Evolutionary conservation across 2,113 vertebrate species (phyloP).

Genomic region (Coryphaenoides rupestris): DNA sequence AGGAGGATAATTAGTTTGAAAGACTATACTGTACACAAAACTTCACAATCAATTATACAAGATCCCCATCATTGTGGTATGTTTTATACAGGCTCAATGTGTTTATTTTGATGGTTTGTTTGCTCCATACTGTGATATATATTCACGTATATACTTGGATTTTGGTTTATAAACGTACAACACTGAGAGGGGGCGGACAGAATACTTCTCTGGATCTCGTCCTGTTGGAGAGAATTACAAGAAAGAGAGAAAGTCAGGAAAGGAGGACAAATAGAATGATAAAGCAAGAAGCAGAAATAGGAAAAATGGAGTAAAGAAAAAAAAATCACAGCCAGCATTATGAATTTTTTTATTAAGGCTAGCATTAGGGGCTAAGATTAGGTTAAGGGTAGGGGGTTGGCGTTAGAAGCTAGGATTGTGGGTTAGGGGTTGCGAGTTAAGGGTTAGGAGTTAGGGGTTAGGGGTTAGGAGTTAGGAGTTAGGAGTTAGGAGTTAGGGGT

Average conservation of each 20-base stretch:
- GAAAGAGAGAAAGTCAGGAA: background rate
- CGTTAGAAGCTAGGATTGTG: too few relatives aligned
- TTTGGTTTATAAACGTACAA: conserved; percentile 81
- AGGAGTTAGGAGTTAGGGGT: too few relatives aligned
- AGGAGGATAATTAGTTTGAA: background rate
- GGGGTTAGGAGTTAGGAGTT: too few relatives aligned
- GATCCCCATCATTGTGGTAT: background rate
- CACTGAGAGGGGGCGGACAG: conserved; percentile 86
- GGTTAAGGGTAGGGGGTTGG: too few relatives aligned
- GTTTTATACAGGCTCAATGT: background rate
- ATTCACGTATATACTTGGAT: background rate
- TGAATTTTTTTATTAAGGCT: too few relatives aligned
- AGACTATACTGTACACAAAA: background rate
- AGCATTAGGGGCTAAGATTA: too few relatives aligned
- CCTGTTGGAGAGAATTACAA: conserved; percentile 75
- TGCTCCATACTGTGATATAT: background rate
- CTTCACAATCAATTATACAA: background rate
- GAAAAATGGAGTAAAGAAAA: too few relatives aligned
- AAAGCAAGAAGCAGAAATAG: too few relatives aligned
- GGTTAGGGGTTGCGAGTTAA: too few relatives aligned
- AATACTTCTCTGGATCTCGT: conserved; percentile 78
- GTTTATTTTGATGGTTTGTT: background rate
- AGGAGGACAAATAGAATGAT: background rate
- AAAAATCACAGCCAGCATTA: too few relatives aligned
- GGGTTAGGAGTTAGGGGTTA: too few relatives aligned